Conservation (phyloP, 2,797 vertebrate species). For the Erpetoichthys calabaricus region DNA sequence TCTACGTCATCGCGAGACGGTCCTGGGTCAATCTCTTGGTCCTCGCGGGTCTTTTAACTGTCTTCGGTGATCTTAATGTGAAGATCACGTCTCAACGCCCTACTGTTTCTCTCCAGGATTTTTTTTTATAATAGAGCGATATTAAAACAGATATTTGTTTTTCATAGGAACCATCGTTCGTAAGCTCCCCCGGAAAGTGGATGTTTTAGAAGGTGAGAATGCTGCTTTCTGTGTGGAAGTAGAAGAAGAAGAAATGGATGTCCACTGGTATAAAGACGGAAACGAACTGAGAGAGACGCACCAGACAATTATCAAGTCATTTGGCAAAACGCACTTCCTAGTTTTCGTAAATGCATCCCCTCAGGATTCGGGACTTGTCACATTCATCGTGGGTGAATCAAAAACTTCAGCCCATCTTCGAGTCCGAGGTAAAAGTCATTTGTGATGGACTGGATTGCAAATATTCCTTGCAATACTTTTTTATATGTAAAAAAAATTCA, state of each 20-base stretch:
- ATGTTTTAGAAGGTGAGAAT: slow-evolving; percentile 89
- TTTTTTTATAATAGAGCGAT: no score
- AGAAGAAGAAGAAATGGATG: slow-evolving; percentile 65
- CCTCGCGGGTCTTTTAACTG: no score
- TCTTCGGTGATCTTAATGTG: no score
- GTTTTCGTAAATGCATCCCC: slow-evolving; percentile 86
- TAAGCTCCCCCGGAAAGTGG: slow-evolving; percentile 83
- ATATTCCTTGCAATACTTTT: background rate
- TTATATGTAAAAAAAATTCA: slow-evolving; percentile 1
- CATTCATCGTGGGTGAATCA: slow-evolving; percentile 70
- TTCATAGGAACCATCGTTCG: slow-evolving; percentile 69
- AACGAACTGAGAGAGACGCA: slow-evolving; percentile 65
- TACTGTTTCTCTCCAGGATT: no score
- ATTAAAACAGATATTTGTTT: background rate
- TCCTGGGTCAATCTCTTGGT: no score
- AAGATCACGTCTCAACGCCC: no score
- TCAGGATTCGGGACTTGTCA: slow-evolving; percentile 76
- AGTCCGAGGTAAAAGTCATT: slow-evolving; percentile 68
- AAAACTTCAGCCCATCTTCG: slow-evolving; percentile 83
- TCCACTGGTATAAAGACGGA: slow-evolving; percentile 78
- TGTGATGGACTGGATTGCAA: no score
- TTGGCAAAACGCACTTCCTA: slow-evolving; percentile 81
- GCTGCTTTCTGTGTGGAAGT: slow-evolving; percentile 91
- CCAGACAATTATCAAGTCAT: slow-evolving; percentile 78
- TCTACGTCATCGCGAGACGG: no score